Base-by-base conservation (phyloP, 30 jellyfish, hydroid and myxozoan genomes). In the Aurelia sp. region DNA sequence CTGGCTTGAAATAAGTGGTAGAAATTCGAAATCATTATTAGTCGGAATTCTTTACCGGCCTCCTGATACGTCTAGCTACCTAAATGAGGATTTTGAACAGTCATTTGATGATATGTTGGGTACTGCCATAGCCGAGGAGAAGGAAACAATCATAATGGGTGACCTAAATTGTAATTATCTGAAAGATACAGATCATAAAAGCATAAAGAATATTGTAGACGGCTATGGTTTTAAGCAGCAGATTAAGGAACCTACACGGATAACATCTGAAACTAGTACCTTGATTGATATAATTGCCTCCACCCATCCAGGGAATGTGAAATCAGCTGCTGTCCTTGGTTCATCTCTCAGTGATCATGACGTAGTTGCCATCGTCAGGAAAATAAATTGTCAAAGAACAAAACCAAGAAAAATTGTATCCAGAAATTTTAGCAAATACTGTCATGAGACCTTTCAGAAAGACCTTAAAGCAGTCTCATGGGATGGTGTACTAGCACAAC, bases 241-340 rank as follows among this genome's bases (percentile, higher is more conserved):
- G 41, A 74, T 75, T 55, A 76, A 76, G 80, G 78, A 57, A 50
- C 70, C 70, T 3, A 72, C 84, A 40, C 38, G 84, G n/a, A 72
- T 65, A 48, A 35, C 80, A 78, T 35, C 89, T 18, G 85, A 66
- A 51, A 65, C 84, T 66, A 44, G 91, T 15, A 81, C 91, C 82
- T 33, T 64, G 84, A 67, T 67, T 81, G 91, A 81, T 27, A 48
- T 81, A 17, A 81, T 81, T 81, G 91, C 80, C 89, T 78, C 80
- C 89, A 78, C 89, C 78, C 75, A 67, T 24, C 91, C 91, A 81
- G 84, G 83, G 76, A 64, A 81, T 81, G 82, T 64, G 41, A 81
- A 65, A 81, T 81, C 83, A 81, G 44, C 75, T 38, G 85, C 65
- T 65, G 83, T 65, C 66, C 63, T 81, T 47, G 75, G 88, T 51